A percentile compares a stretch with the other conserved stretches of the same genome.
Conservation (phyloP, 2,888 invertebrate species). For the Invenusta paracnida region DNA sequence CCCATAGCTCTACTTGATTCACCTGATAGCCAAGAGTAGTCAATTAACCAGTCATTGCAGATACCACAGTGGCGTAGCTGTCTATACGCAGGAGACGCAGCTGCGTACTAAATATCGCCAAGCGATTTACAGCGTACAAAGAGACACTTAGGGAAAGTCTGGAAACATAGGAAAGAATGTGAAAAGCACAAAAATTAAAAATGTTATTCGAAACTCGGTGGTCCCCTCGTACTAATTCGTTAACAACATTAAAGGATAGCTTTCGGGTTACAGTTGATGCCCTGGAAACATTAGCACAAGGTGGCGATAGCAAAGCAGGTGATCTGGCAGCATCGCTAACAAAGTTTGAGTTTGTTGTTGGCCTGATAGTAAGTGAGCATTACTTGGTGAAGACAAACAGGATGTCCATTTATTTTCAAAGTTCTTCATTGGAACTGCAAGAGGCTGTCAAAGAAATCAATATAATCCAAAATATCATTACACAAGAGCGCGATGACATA, state of each 20-base stretch:
- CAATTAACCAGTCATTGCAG: too few species aligned
- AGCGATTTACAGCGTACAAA: constrained; percentile 8
- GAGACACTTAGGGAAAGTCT: constrained; percentile 2
- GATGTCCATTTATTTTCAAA: constrained; percentile 1
- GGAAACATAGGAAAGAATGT: background rate
- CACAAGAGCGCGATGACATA: background rate
- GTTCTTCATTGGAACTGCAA: constrained; percentile 17
- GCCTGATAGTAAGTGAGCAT: constrained; percentile 28
- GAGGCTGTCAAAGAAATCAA: constrained; percentile 7
- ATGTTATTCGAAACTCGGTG: constrained; percentile 15
- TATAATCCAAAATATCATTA: constrained; percentile 2
- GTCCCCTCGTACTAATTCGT: constrained; percentile 9
- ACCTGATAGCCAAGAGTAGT: too few species aligned
- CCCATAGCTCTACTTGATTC: too few species aligned
- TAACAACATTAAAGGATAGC: constrained; percentile 19
- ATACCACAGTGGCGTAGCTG: background rate
- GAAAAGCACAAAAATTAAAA: background rate
- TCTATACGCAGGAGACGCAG: background rate
- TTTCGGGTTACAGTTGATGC: constrained; percentile 26
- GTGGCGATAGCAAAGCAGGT: background rate
- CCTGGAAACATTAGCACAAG: constrained; percentile 17
- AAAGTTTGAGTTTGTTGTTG: constrained; percentile 15
- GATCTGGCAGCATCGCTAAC: constrained; percentile 14
- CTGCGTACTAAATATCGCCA: background rate
- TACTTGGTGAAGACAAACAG: constrained; percentile 25